Evolutionary conservation across 2,113 vertebrate genomes (phyloP), one percentile per base, ranked within the genome.

Genomic region (Hirundichthys speculiger): DNA sequence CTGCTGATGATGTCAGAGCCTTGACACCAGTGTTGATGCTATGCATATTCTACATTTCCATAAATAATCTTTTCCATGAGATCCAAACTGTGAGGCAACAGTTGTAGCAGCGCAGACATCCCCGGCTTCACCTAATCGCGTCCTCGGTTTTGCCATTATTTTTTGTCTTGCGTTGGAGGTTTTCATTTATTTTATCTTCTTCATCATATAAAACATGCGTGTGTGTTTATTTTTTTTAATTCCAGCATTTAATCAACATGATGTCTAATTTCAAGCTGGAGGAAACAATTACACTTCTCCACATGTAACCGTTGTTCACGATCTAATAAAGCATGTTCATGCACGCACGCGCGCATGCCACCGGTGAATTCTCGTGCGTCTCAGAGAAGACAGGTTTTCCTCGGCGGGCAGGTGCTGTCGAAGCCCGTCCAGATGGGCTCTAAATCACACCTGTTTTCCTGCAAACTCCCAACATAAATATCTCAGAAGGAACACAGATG

Each of bases 381-480:
- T 79, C 64, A 43, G 45, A 45, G 34, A 69, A 74, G 75, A 66
- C 70, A 55, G 70, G 47, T 50, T 58, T 63, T 66, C 50, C 55
- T 54, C 55, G 40, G 30, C 24, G 45, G 82, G 55, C 80, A 88
- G 79, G 83, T 87, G 82, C 62, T 42, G 73, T 66, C 80, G 76
- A 85, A 66, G 49, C 48, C 57, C 65, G 25, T 85, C 80, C 85
- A 86, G 83, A 88, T 84, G 82, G 77, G 61, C 71, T 73, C 38
- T 90, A 85, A 86, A 84, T 89, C 78, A 77, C 34, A 19, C 61
- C 71, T 12, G 52, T 52, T 82, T 68, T 72, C 66, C 74, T 68
- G 78, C 82, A 82, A 81, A 60, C 78, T 69, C 74, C 41, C 48
- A 53, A 79, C 75, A 84, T 84, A 85, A 81, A 89, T 84, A 86